These are phyloP conservation scores for Anadara kagoshimensis DNA, from an alignment of 1,140 invertebrate species.

Conservation along the genomic window DNA sequence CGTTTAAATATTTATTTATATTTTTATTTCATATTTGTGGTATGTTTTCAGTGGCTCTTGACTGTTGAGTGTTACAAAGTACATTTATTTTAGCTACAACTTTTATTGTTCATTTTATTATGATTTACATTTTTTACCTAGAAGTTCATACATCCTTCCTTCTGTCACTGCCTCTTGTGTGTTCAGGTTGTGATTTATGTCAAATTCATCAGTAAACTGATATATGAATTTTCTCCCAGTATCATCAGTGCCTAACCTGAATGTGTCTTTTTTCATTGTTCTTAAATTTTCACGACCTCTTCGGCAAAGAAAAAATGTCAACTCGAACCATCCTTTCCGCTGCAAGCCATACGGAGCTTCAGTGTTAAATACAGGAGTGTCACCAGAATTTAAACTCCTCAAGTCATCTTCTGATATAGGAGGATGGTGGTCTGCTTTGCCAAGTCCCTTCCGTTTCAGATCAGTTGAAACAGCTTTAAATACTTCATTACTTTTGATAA, in stretches of 20 bases:
- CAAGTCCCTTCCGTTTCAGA: slow-evolving; percentile 7
- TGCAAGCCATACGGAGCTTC: neutral
- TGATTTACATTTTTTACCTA: too few relatives aligned
- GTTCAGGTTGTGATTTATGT: slow-evolving; percentile 24
- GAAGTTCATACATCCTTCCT: too few relatives aligned
- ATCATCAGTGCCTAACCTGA: neutral
- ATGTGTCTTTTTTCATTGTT: slow-evolving; percentile 2
- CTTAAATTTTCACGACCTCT: slow-evolving; percentile 5
- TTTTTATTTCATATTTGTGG: too few relatives aligned
- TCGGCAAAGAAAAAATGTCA: slow-evolving; percentile 5
- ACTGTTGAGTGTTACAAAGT: too few relatives aligned
- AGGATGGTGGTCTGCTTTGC: neutral
- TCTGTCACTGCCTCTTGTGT: too few relatives aligned
- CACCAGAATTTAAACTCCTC: neutral
- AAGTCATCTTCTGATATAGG: neutral
- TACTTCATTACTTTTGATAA: slow-evolving; percentile 7
- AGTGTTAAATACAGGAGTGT: neutral
- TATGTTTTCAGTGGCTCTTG: too few relatives aligned
- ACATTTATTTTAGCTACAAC: too few relatives aligned
- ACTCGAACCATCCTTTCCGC: neutral
- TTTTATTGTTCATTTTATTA: too few relatives aligned
- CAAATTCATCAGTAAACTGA: slow-evolving; percentile 12
- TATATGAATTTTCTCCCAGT: slow-evolving; percentile 1
- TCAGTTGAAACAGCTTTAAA: slow-evolving; percentile 6
- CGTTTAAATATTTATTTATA: too few relatives aligned